phyloP scores from a whole-genome alignment of 2,888 invertebrate genomes.

The Tenthredo mesomela region DNA sequence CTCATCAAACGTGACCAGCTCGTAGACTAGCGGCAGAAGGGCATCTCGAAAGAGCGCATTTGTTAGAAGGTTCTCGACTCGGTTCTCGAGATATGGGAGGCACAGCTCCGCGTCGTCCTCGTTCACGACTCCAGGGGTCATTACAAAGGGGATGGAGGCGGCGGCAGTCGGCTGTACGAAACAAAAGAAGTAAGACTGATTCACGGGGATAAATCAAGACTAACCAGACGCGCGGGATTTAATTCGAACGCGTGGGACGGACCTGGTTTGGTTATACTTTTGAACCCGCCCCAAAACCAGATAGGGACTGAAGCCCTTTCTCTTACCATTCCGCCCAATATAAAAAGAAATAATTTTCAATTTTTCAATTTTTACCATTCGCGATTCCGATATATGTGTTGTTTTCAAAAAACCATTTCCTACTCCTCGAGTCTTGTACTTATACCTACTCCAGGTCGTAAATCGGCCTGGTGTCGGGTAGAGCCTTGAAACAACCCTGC shows the following conservation, averaged over 20 bases:
- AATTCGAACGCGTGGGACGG: slow-evolving; percentile 73
- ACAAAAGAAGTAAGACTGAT: slow-evolving; percentile 73
- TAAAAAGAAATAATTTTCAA: not conserved
- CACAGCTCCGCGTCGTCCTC: slow-evolving; percentile 45
- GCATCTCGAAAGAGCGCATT: slow-evolving; percentile 74
- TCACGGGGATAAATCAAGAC: slow-evolving; percentile 76
- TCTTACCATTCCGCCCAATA: not conserved
- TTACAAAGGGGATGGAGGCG: slow-evolving; percentile 64
- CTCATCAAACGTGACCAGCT: slow-evolving; percentile 65
- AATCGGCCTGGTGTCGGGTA: slow-evolving; percentile 19
- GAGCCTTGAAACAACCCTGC: slow-evolving; percentile 42
- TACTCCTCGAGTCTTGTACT: not conserved
- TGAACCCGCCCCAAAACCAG: slow-evolving; percentile 28
- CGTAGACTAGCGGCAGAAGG: slow-evolving; percentile 41
- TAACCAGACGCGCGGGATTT: slow-evolving; percentile 74
- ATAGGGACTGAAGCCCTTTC: not conserved
- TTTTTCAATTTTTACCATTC: not conserved
- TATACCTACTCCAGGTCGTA: not conserved
- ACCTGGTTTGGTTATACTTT: slow-evolving; percentile 33
- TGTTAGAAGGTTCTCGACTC: slow-evolving; percentile 65
- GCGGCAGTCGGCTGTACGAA: slow-evolving; percentile 61
- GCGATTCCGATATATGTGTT: not conserved
- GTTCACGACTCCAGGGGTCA: slow-evolving; percentile 65
- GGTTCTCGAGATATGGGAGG: slow-evolving; percentile 56
- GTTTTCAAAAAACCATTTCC: not conserved